Base-by-base conservation (phyloP, 2,888 invertebrate genomes). In the Limenitis camilla region DNA sequence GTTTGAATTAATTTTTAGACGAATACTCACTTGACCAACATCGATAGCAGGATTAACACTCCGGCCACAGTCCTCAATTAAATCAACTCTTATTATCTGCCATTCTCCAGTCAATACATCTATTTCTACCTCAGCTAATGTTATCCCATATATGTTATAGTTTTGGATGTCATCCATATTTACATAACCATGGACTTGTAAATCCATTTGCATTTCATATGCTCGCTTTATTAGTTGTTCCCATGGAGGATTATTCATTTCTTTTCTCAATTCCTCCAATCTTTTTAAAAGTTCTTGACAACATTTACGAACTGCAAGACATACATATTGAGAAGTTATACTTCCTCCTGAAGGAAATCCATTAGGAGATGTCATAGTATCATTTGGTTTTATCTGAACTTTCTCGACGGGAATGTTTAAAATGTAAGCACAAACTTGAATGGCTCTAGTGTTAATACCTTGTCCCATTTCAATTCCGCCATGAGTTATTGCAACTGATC, bases 91-190 rank as follows among this genome's bases (percentile, higher is more conserved):
- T 2, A 74, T 69, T 3, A 92, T 71, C 61, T 91, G 78, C 63
- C 89, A 89, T 66, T 93, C 91, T n/a, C 95, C 95, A 0, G 94
- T 95, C n/a, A 95, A 74, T 6, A 93, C 76, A 70, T 95, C 93
- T n/a, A n/a, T n/a, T n/a, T n/a, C n/a, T n/a, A n/a, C n/a, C n/a
- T n/a, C n/a, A n/a, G n/a, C n/a, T n/a, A 90, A 81, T n/a, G 89
- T 77, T 0, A 89, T 76, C 5, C 91, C 91, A 64, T 89, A 91
- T 45, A 92, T 82, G 7, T 77, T 67, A 63, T 93, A 93, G 0
- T 69, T 53, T 10, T 84, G 75, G 47, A 89, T 76, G 45, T 69
- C 67, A 5, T 67, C 41, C 0, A 75, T 68, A 53, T 71, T 89
- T 78, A 89, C 79, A 69, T 89, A 88, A 40, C 83, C 85, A 33